Evolutionary conservation across 1,140 invertebrate genomes (phyloP), one percentile per base, ranked within the genome.

Genomic region (Hylaeus anthracinus): DNA sequence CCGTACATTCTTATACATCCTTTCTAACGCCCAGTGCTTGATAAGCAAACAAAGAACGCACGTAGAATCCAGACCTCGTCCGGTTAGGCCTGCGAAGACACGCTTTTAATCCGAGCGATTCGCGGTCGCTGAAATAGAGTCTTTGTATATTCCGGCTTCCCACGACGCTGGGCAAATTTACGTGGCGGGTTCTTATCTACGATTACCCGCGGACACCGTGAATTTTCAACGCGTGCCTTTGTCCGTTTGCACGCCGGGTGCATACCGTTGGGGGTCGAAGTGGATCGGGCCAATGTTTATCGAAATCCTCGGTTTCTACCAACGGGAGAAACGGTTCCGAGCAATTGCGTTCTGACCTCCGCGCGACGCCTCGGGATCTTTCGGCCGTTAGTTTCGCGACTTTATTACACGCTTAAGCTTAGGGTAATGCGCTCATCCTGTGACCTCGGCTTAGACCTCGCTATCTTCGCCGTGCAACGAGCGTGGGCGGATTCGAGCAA

Each of bases 351-450:
- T 63, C 72, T 64, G 64, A 72, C 72, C 80, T 66, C 55, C 14
- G 45, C 75, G 53, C 67, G 72, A 78, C 80, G 64, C 73, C 45
- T 14, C 72, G 60, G 80, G 77, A 86, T 86, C 85, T 67, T 76
- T 78, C 65, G 77, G 63, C 73, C 85, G 84, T 86, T 86, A 86
- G 84, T 65, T 86, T 37, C 26, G 65, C 51, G 84, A 86, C 79
- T 86, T 86, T 86, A 86, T 86, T 86, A 72, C 72, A 61, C 76
- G 84, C 84, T 86, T 86, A 83, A 72, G 81, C 84, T 86, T 83
- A 86, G 81, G 84, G 81, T 86, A 86, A 86, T 86, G 81, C 84
- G 84, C 72, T 86, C 84, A 86, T 86, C 77, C 64, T 60, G 84
- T 86, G 85, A 86, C 84, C 85, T 77, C 85, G 64, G 73, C 81